phyloP scores from a whole-genome alignment of 1,140 invertebrate genomes.

The Phymorhynchus buccinoides region DNA sequence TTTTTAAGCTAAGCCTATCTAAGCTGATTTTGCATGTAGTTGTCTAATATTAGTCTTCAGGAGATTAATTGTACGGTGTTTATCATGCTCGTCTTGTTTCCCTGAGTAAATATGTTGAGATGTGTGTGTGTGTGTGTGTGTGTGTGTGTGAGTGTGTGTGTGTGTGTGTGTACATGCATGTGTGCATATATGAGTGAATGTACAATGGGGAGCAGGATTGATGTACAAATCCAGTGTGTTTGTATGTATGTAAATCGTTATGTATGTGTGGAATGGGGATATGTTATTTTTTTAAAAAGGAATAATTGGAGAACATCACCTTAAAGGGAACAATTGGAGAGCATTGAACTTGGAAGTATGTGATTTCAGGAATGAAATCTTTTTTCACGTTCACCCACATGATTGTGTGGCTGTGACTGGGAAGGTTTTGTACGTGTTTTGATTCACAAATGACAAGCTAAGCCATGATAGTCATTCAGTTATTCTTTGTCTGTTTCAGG shows the following conservation, averaged over 20 bases:
- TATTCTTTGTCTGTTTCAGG: neutral
- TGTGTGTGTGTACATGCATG: neutral
- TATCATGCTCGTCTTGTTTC: neutral
- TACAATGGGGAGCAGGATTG: too few relatives aligned
- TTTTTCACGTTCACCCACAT: too few relatives aligned
- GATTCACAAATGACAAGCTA: neutral
- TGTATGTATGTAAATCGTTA: neutral
- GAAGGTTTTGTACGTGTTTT: neutral
- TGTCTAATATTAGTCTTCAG: neutral
- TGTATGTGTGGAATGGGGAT: neutral
- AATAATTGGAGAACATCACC: too few relatives aligned
- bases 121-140: conserved; percentile 20
- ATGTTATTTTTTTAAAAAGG: too few relatives aligned
- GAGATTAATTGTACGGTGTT: neutral
- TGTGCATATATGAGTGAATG: neutral
- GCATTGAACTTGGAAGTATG: too few relatives aligned
- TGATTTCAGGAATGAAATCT: too few relatives aligned
- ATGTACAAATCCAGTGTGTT: too few relatives aligned
- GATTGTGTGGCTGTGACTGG: neutral
- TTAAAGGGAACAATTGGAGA: too few relatives aligned
- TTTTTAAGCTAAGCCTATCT: too few relatives aligned
- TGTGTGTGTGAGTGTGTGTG: conserved; percentile 16
- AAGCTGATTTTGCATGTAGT: too few relatives aligned
- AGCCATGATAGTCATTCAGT: neutral
- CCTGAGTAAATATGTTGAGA: neutral